phyloP scores from a whole-genome alignment of 2,797 vertebrate species.

The Hypotaenidia okinawae region DNA sequence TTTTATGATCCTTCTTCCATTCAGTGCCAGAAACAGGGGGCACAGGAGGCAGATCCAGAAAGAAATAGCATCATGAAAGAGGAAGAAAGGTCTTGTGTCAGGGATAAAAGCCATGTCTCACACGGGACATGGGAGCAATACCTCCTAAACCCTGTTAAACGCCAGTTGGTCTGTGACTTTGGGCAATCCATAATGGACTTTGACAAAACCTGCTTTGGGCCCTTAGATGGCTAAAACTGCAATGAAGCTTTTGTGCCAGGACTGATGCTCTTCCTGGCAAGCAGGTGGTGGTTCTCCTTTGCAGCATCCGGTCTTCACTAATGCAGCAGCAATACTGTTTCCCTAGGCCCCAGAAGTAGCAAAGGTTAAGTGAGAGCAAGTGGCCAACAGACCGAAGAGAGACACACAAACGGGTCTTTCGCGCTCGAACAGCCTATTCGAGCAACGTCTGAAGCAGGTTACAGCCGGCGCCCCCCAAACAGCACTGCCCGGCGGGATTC shows the following conservation, averaged over 20 bases:
- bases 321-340: neutral
- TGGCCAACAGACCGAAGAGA: neutral
- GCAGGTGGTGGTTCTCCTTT: neutral
- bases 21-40: neutral
- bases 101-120: neutral
- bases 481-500: neutral
- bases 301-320: neutral
- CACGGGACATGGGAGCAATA: neutral
- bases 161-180: neutral
- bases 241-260: neutral
- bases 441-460: rapidly evolving
- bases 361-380: neutral
- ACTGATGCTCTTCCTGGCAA: neutral
- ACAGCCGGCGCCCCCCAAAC: neutral
- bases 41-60: neutral
- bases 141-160: neutral
- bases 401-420: rapidly evolving
- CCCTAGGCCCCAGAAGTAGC: neutral
- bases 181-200: neutral
- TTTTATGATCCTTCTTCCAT: neutral
- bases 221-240: neutral
- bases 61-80: neutral
- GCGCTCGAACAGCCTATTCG: rapidly evolving
- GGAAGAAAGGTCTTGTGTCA: neutral
- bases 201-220: neutral